Percentiles rank a stretch among this genome's conserved stretches.
phyloP scores from a whole-genome alignment of 2,113 vertebrate genomes.

The Numida meleagris region DNA sequence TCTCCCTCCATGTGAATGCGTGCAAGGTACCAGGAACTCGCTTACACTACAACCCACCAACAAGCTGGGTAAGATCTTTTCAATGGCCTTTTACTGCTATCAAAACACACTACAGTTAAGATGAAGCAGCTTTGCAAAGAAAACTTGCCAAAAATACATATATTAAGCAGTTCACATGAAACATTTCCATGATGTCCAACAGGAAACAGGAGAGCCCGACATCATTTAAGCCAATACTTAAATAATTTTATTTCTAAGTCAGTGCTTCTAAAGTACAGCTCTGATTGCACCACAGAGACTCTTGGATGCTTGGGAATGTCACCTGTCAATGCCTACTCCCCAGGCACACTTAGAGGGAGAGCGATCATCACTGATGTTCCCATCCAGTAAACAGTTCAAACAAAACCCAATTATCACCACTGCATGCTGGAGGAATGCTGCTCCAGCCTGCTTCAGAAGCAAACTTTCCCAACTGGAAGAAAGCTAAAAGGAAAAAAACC shows the following conservation, averaged over 20 bases:
- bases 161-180: not conserved
- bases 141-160: not conserved
- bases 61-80: not conserved
- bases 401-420: slow-evolving; percentile 46
- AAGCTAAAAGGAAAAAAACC: not conserved
- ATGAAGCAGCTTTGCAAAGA: fast-evolving
- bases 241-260: not conserved
- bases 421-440: not conserved
- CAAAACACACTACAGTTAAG: not conserved
- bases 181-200: not conserved
- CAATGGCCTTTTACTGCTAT: not conserved
- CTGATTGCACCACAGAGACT: not conserved
- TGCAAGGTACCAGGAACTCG: not conserved
- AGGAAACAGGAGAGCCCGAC: not conserved
- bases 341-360: slow-evolving; percentile 6
- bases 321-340: slow-evolving; percentile 19
- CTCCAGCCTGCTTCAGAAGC: not conserved
- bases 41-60: not conserved
- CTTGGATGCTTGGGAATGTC: slow-evolving; percentile 14
- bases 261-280: slow-evolving; percentile 15
- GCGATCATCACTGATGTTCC: not conserved
- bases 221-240: not conserved
- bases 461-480: not conserved
- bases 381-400: slow-evolving; percentile 61
- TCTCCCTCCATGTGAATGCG: not conserved